phyloP scores from a whole-genome alignment of 1,140 invertebrate species.

The Ostrea edulis region DNA sequence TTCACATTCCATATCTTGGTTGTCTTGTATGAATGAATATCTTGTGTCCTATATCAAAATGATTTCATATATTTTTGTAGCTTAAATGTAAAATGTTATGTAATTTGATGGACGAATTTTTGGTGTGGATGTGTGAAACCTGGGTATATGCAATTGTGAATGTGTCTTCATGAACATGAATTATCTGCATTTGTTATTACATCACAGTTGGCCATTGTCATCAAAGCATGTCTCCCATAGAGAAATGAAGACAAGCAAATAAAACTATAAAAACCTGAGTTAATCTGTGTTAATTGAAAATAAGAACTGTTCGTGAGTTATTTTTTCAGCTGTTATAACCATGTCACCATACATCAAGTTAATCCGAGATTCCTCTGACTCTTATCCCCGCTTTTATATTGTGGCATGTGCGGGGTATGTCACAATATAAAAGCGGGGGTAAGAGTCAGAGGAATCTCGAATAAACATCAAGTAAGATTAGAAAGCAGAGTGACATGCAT shows the following conservation, averaged over 20 bases:
- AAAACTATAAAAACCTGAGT: conserved; percentile 10
- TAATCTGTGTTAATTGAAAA: not conserved
- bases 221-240: not conserved
- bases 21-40: not conserved
- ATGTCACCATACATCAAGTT: too few species aligned
- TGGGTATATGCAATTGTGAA: not conserved
- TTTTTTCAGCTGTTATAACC: too few species aligned
- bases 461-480: too few species aligned
- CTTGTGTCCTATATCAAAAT: not conserved
- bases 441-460: too few species aligned
- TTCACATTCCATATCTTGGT: not conserved
- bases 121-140: not conserved
- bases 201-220: conserved; percentile 7
- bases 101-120: not conserved
- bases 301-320: too few species aligned
- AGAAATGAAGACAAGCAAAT: not conserved
- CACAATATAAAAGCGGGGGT: too few species aligned
- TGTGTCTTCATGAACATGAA: not conserved
- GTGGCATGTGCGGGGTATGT: too few species aligned
- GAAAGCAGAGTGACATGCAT: too few species aligned
- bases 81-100: not conserved
- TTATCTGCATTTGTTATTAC: not conserved
- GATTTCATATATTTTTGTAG: conserved; percentile 23
- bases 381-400: too few species aligned
- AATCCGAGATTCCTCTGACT: too few species aligned